Conservation (phyloP, 2,797 vertebrate genomes). For the Sebastes aleutianus region DNA sequence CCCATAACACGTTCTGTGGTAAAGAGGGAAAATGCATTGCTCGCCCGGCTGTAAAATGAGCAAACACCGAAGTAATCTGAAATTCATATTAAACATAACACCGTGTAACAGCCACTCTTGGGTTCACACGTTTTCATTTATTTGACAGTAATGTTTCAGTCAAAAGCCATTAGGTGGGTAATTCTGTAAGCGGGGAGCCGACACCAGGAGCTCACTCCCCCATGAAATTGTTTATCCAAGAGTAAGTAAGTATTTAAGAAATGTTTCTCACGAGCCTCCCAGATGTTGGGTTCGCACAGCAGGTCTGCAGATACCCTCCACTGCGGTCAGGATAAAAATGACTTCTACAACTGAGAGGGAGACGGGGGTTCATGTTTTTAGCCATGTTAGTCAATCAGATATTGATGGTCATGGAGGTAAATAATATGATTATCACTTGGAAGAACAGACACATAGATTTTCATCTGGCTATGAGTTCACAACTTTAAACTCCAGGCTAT, state of each 20-base stretch:
- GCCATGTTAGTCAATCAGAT: neutral
- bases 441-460: neutral
- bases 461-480: neutral
- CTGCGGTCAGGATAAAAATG: neutral
- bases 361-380: neutral
- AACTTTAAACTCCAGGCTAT: neutral
- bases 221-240: conserved; percentile 53
- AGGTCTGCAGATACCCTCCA: neutral
- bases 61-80: neutral
- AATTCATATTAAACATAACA: conserved; percentile 33
- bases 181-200: conserved; percentile 19
- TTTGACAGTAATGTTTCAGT: conserved; percentile 49
- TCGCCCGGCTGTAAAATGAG: conserved; percentile 34
- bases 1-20: conserved; percentile 1
- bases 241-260: conserved; percentile 40
- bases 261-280: conserved; percentile 20
- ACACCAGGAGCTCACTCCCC: conserved; percentile 1
- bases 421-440: neutral
- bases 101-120: conserved; percentile 23
- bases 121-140: conserved; percentile 44
- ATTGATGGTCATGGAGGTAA: neutral
- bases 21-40: neutral
- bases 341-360: too few relatives aligned
- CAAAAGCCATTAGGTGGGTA: conserved; percentile 41
- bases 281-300: conserved; percentile 23